Percentiles rank a stretch among this genome's conserved stretches.
Conservation (phyloP, 2,113 vertebrate species). For the Stercorarius parasiticus region DNA sequence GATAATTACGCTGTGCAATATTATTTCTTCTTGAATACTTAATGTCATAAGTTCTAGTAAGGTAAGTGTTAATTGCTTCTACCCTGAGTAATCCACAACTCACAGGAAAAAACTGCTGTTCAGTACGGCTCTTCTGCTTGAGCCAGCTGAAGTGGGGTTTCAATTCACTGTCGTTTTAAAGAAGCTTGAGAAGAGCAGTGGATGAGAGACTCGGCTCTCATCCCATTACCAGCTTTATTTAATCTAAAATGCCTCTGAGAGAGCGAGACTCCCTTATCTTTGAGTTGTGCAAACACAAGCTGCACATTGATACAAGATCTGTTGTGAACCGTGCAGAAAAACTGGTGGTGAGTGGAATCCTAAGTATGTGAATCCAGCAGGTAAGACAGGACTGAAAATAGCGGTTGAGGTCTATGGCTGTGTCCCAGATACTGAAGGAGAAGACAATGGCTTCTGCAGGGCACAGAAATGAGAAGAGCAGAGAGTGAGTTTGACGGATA, state of each 20-base stretch:
- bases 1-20: background rate
- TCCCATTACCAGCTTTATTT: slow-evolving; percentile 43
- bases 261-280: slow-evolving; percentile 38
- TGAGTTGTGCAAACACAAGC: slow-evolving; percentile 15
- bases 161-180: background rate
- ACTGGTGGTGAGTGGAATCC: slow-evolving; percentile 10
- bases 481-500: background rate
- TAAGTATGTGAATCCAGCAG: slow-evolving; percentile 7
- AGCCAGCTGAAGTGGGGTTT: background rate
- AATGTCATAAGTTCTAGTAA: background rate
- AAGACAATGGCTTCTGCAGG: background rate
- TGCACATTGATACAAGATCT: slow-evolving; percentile 17
- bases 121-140: background rate
- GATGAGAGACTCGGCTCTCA: slow-evolving; percentile 12
- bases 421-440: background rate
- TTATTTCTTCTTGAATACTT: background rate
- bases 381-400: background rate
- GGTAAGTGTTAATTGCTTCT: background rate
- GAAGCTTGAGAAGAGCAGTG: slow-evolving; percentile 1
- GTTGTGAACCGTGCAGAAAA: background rate
- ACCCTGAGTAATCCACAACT: background rate
- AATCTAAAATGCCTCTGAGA: slow-evolving; percentile 49
- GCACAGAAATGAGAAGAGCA: background rate
- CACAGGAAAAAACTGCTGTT: background rate
- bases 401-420: background rate